Evolutionary conservation across 2,888 invertebrate genomes (phyloP).

Genomic region (Conus canariensis): DNA sequence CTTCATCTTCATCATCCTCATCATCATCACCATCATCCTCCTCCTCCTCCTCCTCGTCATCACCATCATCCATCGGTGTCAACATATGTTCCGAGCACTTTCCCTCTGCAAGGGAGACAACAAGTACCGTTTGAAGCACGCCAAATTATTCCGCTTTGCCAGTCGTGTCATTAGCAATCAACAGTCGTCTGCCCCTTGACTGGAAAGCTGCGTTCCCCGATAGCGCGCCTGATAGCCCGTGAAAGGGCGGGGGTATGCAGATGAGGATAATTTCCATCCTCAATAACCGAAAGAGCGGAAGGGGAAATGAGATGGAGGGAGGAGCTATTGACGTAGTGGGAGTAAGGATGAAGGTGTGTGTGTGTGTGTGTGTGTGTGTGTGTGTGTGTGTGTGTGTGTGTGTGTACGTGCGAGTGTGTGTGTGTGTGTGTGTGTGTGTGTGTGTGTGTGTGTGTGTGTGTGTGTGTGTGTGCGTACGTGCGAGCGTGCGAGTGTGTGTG

Average conservation of each 20-base stretch:
- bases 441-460: too few species aligned
- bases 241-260: neutral
- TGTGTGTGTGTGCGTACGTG: too few species aligned
- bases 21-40: neutral
- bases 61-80: neutral
- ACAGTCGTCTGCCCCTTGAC: conserved; percentile 3
- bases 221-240: neutral
- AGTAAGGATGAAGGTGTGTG: neutral
- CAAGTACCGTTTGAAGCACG: neutral
- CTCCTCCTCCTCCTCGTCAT: neutral
- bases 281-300: too few species aligned
- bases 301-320: neutral
- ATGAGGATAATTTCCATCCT: conserved; percentile 3
- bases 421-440: neutral
- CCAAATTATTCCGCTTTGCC: neutral
- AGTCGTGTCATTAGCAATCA: conserved; percentile 18
- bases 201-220: neutral
- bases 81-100: neutral
- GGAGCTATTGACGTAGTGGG: neutral
- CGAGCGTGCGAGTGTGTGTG: too few species aligned
- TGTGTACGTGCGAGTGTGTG: neutral
- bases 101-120: neutral
- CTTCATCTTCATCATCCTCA: too few species aligned
- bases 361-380: too few species aligned
- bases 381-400: too few species aligned